These are phyloP conservation scores for Bovichtus variegatus DNA, from an alignment of 2,797 vertebrate species.

Conservation along the genomic window DNA sequence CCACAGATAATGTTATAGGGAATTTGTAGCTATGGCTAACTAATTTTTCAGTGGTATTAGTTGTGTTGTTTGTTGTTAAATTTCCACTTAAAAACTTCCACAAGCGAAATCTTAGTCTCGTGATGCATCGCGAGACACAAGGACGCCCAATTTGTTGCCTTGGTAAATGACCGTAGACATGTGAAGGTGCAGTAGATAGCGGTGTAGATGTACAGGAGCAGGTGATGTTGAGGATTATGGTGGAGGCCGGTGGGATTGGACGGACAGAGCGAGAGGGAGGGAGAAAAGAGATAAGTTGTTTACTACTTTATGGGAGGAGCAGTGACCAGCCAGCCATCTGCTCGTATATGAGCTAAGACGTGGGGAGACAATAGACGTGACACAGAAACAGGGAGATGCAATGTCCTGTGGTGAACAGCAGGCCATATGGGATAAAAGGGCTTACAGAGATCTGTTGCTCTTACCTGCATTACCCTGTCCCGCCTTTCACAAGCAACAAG, in stretches of 20 bases:
- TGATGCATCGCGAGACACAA: background rate
- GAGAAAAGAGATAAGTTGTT: conserved; percentile 71
- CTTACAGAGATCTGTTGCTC: conserved; percentile 60
- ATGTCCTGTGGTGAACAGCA: conserved; percentile 59
- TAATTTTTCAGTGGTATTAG: conserved; percentile 11
- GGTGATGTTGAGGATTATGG: conserved; percentile 60
- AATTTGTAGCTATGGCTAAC: background rate
- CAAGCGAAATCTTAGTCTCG: conserved; percentile 14
- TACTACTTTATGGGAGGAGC: conserved; percentile 73
- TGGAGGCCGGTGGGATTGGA: conserved; percentile 57
- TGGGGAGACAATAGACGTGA: conserved; percentile 59
- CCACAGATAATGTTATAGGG: background rate
- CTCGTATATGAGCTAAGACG: conserved; percentile 48
- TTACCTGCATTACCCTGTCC: conserved; percentile 53
- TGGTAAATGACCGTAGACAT: conserved; percentile 2
- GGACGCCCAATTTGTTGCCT: background rate
- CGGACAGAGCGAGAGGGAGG: conserved; percentile 30
- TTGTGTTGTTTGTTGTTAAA: background rate
- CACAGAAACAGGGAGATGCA: conserved; percentile 61
- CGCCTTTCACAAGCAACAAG: conserved; percentile 26
- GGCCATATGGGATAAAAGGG: conserved; percentile 63
- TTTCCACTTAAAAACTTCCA: background rate
- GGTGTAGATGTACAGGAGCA: conserved; percentile 38
- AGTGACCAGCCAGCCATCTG: conserved; percentile 75
- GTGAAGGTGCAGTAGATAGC: conserved; percentile 13